These are phyloP conservation scores for Schizaphis graminum DNA, from an alignment of 2,888 invertebrate genomes.

Conservation along the genomic window DNA sequence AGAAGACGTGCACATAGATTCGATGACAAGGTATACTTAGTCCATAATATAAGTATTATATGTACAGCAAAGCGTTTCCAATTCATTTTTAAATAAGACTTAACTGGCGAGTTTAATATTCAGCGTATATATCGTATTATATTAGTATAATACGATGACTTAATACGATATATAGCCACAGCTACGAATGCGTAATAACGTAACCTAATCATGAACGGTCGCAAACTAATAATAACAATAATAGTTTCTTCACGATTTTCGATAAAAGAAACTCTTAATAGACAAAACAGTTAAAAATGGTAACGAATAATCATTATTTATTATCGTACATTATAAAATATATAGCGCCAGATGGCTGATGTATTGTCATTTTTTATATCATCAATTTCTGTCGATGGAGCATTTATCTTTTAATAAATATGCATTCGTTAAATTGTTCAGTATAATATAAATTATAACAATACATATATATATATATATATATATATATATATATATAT, in stretches of 20 bases:
- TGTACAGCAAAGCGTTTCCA: background rate
- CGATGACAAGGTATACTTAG: constrained; percentile 72
- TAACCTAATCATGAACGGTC: background rate
- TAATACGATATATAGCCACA: background rate
- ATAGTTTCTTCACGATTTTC: background rate
- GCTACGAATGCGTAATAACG: background rate
- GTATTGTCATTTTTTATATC: background rate
- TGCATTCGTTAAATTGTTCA: background rate
- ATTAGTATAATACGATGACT: background rate
- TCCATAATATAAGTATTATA: background rate
- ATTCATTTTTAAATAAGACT: background rate
- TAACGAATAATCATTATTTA: background rate
- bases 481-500: no score
- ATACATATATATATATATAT: no score
- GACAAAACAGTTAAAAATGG: background rate
- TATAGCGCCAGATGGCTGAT: background rate
- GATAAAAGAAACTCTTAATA: background rate
- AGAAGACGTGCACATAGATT: constrained; percentile 76
- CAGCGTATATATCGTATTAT: background rate
- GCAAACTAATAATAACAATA: background rate
- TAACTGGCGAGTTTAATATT: background rate
- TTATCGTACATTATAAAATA: background rate
- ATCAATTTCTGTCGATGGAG: background rate
- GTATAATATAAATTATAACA: background rate
- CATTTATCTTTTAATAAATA: background rate